Evolutionary conservation across 2,888 invertebrate species (phyloP).

Genomic region (Ophonus ardosiacus): DNA sequence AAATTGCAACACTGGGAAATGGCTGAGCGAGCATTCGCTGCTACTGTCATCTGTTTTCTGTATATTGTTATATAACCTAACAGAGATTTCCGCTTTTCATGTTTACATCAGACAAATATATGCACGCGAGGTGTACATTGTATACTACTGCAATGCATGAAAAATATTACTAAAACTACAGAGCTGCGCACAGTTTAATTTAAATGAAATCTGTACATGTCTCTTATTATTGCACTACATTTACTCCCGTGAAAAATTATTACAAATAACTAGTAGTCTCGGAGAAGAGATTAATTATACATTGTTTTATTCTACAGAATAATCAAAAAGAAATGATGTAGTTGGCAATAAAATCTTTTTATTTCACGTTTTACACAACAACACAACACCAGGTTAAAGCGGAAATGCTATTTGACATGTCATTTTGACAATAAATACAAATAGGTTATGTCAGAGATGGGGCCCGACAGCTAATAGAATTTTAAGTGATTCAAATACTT

Average conservation of each 20-base stretch:
- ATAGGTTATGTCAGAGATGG: too few relatives aligned
- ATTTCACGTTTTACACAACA: too few relatives aligned
- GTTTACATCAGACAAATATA: conserved; percentile 27
- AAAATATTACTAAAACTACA: neutral
- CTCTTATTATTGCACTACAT: neutral
- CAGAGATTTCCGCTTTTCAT: conserved; percentile 41
- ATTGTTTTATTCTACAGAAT: too few relatives aligned
- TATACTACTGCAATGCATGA: conserved; percentile 6
- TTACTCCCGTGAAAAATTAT: neutral
- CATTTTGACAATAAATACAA: too few relatives aligned
- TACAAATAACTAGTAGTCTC: neutral
- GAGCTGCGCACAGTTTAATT: neutral
- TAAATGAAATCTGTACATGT: conserved; percentile 20
- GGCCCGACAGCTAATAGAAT: too few relatives aligned
- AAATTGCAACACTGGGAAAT: conserved; percentile 36
- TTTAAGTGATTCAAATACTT: too few relatives aligned
- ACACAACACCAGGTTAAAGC: too few relatives aligned
- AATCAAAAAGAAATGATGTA: too few relatives aligned
- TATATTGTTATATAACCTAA: conserved; percentile 38
- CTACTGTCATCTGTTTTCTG: conserved; percentile 37
- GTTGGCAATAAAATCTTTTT: too few relatives aligned
- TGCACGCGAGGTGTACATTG: conserved; percentile 12
- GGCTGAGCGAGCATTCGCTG: conserved; percentile 43
- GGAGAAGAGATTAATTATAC: neutral
- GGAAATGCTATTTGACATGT: too few relatives aligned